These are phyloP conservation scores for Dichetophora obliterata DNA, from an alignment of 2,888 invertebrate species.

Conservation along the genomic window DNA sequence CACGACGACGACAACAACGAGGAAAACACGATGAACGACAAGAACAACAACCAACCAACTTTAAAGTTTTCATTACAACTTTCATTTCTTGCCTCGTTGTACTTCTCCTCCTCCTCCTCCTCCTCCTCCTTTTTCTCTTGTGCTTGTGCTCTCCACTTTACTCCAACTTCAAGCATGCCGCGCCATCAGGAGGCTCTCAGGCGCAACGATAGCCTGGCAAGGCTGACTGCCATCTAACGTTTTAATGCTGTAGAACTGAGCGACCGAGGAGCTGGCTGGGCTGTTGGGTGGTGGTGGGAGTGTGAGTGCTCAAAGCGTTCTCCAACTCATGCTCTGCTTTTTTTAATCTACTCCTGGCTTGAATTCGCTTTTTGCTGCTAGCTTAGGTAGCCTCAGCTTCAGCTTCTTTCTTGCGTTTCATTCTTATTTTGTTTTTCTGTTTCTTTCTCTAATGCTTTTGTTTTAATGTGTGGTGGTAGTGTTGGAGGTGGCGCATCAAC, in stretches of 20 bases:
- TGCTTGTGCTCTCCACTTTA: not conserved
- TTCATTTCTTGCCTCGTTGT: constrained; percentile 32
- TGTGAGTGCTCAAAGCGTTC: not conserved
- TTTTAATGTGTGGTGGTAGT: constrained; percentile 3
- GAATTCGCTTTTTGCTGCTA: constrained; percentile 2
- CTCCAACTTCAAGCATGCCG: not conserved
- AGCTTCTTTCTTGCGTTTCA: not conserved
- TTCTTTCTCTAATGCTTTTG: constrained; percentile 3
- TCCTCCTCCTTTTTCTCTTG: no score
- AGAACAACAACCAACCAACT: constrained; percentile 27
- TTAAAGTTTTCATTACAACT: constrained; percentile 38
- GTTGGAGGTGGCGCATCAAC: constrained; percentile 6
- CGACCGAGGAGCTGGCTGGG: not conserved
- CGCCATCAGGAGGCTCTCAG: no score
- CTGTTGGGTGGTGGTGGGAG: not conserved
- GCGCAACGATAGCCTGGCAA: no score
- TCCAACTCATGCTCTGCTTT: not conserved
- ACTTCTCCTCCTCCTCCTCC: constrained; percentile 6
- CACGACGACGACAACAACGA: constrained; percentile 9
- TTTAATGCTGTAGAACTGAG: not conserved
- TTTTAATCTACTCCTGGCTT: constrained; percentile 11
- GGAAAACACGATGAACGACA: constrained; percentile 17
- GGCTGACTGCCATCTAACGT: no score
- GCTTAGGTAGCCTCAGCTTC: not conserved
- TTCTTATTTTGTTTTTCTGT: constrained; percentile 12